These are phyloP conservation scores for Podarcis cretensis DNA, from an alignment of 2,113 vertebrate species.

Conservation along the genomic window DNA sequence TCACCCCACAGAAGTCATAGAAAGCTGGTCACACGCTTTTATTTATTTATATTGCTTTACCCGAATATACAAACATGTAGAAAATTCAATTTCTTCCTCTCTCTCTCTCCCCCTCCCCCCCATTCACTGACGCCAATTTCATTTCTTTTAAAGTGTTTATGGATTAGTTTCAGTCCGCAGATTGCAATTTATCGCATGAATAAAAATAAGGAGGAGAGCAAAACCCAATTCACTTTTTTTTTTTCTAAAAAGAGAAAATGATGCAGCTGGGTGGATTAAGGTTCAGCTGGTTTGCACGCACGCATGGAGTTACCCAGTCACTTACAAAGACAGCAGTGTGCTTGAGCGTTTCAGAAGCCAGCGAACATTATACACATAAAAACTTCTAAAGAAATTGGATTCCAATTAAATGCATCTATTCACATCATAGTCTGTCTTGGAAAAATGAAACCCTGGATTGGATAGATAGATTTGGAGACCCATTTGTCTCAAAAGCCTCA, in stretches of 20 bases:
- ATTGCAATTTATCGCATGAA: conserved; percentile 54
- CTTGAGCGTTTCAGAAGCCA: conserved; percentile 40
- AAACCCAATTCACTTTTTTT: conserved; percentile 45
- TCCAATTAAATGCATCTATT: conserved; percentile 7
- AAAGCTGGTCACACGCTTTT: neutral
- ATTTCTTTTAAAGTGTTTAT: conserved; percentile 51
- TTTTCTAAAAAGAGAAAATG: conserved; percentile 6
- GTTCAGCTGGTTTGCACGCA: conserved; percentile 35
- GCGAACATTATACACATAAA: neutral
- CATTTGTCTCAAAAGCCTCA: neutral
- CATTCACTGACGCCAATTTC: conserved; percentile 46
- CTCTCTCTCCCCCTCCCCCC: conserved; percentile 9
- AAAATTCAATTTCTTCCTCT: conserved; percentile 16
- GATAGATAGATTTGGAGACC: neutral
- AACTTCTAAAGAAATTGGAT: conserved; percentile 11
- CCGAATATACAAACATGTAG: neutral
- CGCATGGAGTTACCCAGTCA: conserved; percentile 12
- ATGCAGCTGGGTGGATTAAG: conserved; percentile 50
- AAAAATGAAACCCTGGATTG: neutral
- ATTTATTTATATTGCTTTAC: neutral
- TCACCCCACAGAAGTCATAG: neutral
- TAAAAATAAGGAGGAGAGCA: conserved; percentile 56
- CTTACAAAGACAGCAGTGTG: conserved; percentile 42
- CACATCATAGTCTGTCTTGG: conserved; percentile 4
- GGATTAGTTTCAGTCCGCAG: conserved; percentile 55